Conservation (phyloP, 2,113 vertebrate genomes). For the Labeo rohita region DNA sequence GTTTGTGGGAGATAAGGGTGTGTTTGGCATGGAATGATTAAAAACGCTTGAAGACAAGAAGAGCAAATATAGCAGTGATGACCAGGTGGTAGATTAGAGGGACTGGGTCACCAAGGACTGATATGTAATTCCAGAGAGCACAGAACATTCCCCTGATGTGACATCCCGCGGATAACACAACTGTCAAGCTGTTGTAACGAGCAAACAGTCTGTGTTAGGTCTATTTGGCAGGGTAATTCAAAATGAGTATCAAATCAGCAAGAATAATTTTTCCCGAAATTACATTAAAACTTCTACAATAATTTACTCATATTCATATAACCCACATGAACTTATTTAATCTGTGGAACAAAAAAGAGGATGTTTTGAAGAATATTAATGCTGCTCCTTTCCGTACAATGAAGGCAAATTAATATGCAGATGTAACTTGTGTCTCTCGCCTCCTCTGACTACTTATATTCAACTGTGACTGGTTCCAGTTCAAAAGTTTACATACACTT, state of each 20-base stretch:
- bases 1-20: conserved; percentile 39
- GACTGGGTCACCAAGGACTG: not conserved
- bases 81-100: conserved; percentile 28
- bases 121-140: conserved; percentile 6
- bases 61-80: conserved; percentile 17
- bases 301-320: not conserved
- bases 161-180: not conserved
- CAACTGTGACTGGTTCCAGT: no score
- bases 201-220: not conserved
- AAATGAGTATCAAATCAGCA: not conserved
- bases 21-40: conserved; percentile 46
- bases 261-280: not conserved
- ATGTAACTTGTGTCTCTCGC: no score
- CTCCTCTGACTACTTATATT: no score
- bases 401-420: not conserved
- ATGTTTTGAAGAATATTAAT: not conserved
- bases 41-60: conserved; percentile 39
- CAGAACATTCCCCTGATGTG: conserved; percentile 4
- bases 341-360: not conserved
- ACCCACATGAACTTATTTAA: not conserved
- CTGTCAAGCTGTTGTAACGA: not conserved
- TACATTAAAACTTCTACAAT: not conserved
- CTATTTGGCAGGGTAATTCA: not conserved
- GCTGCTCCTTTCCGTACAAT: not conserved
- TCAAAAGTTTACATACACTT: no score